Conservation (phyloP, 2,797 vertebrate genomes). For the Dermochelys coriacea region DNA sequence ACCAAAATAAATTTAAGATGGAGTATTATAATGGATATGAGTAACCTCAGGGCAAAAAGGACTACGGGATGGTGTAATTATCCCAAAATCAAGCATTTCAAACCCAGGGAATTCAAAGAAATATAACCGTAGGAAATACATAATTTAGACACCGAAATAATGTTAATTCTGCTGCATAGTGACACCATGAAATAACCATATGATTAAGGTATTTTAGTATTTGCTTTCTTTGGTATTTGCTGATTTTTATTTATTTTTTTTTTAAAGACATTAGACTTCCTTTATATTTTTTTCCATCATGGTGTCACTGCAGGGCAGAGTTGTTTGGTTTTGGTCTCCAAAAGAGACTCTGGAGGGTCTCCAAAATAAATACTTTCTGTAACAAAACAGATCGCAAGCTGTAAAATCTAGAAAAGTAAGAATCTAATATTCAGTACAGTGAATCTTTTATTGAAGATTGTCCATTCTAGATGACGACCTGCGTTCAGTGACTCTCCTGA, state of each 20-base stretch:
- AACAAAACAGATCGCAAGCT: background rate
- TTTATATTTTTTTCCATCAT: background rate
- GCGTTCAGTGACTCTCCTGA: background rate
- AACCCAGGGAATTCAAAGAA: background rate
- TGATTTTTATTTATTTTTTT: background rate
- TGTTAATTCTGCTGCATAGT: background rate
- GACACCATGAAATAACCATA: background rate
- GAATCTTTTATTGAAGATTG: background rate
- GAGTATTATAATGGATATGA: background rate
- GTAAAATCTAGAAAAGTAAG: constrained; percentile 1
- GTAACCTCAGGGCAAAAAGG: too few species aligned
- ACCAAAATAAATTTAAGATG: background rate
- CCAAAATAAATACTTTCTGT: background rate
- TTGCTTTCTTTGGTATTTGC: background rate
- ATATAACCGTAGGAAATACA: background rate
- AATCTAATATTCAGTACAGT: background rate
- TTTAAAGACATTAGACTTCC: background rate
- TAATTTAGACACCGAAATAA: background rate
- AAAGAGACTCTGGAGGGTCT: background rate
- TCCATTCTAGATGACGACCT: background rate
- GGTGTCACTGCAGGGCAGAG: background rate
- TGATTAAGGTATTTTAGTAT: background rate
- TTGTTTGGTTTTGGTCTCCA: background rate
- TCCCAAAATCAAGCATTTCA: background rate
- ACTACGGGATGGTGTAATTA: background rate